Base-by-base conservation (phyloP, 2,113 vertebrate species). In the Myotis brandtii region DNA sequence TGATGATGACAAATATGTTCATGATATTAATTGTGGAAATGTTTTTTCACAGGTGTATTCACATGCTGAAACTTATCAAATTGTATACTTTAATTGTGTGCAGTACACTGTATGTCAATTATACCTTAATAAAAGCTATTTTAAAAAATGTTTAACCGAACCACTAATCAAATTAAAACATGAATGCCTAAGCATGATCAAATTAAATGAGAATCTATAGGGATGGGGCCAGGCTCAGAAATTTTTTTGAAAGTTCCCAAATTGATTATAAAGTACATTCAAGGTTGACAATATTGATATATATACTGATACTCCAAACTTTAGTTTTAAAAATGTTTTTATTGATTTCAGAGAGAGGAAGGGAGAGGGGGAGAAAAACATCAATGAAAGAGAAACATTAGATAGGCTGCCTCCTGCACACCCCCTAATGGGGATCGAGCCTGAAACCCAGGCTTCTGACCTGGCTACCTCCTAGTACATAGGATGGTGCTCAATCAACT, bases 81-180 rank as follows among this genome's bases (percentile, higher is more conserved):
- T 5, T 40, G 12, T n/a, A 81, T 12, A n/a, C 40, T 84, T 59
- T 54, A 73, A 73, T 69, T 50, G 59, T 80, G 72, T 69, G 48
- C 5, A 59, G n/a, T 30, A 69, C 34, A 94, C 18, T 56, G 0
- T 64, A 86, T 14, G 14, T 54, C 62, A 77, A 59, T 59, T 70
- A 76, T 46, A 89, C 10, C 75, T 82, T 48, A 86, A 81, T 77
- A 90, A 82, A 91, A 76, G 23, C 54, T 56, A 14, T 64, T 48
- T 82, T 20, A 10, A 75, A 83, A 86, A 62, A 75, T 67, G 20
- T 73, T 79, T 88, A 75, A 72, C 25, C 21, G 40, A 76, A 73
- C 30, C 23, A 70, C 37, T 73, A 56, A 82, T 83, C 17, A 93
- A 92, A 90, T 83, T 76, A 79, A 84, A 88, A 62, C 54, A 93